Base-by-base conservation (phyloP, 2,797 vertebrate genomes). In the Molossus molossus region DNA sequence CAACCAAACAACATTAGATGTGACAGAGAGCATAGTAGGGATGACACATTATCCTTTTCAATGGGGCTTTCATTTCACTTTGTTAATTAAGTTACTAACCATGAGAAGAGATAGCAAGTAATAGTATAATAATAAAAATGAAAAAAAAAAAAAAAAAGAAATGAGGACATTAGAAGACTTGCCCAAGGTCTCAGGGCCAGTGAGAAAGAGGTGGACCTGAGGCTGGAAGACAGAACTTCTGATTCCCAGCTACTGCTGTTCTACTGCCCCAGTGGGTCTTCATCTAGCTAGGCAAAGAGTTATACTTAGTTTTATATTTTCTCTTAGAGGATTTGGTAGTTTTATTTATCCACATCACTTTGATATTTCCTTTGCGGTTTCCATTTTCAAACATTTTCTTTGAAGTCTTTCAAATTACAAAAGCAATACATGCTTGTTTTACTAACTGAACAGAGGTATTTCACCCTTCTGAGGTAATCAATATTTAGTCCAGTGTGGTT, bases 301-400 rank as follows among this genome's bases (percentile, higher is more conserved):
- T 73, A 48, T n/a, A 70, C n/a, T 69, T 14, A 64, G 57, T 25
- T 17, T 17, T 60, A 13, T 15, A 29, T 89, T 90, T 65, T n/a
- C 11, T 27, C 21, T 73, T 58, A 60, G 33, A 86, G 27, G 33
- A 86, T 9, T 29, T 81, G 21, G 9, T 89, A 33, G 69, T 55
- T 90, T 81, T 60, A 85, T 55, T 88, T 25, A 83, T 80, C 20
- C 37, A 45, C 58, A 80, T 73, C 57, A 73, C 57, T 93, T 75
- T 80, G 50, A 29, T 72, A 65, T 72, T 89, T 77, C 15, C 77
- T 83, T 79, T 27, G 27, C 8, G 72, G 48, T 48, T 85, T 58
- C 73, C 33, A 86, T 57, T 65, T 90, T 80, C 23, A 67, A 95
- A 50, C n/a, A 50, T 75, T 93, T 93, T 60, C n/a, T 90, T 86